Evolutionary conservation across 2,797 vertebrate species (phyloP).

Genomic region (Rhinella marina): DNA sequence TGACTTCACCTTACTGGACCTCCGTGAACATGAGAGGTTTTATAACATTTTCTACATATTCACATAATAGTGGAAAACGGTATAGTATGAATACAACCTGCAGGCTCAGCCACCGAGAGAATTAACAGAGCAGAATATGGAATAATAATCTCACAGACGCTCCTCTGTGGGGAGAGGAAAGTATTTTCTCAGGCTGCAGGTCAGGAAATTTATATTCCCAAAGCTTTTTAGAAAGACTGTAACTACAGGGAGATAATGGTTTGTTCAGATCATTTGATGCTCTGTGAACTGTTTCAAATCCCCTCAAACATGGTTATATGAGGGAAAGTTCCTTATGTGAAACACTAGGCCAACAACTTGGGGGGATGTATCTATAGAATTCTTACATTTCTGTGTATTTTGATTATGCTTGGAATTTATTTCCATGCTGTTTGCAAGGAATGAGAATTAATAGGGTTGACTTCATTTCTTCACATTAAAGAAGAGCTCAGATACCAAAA

Average conservation of each 20-base stretch:
- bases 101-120: neutral
- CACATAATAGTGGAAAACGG: neutral
- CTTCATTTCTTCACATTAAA: neutral
- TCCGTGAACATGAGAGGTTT: neutral
- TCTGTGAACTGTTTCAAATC: conserved; percentile 64
- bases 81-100: conserved; percentile 3
- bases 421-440: neutral
- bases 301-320: conserved; percentile 53
- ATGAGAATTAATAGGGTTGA: neutral
- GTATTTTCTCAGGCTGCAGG: conserved; percentile 63
- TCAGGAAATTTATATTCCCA: conserved; percentile 63
- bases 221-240: conserved; percentile 58
- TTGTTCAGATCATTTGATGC: conserved; percentile 64
- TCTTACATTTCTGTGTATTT: neutral
- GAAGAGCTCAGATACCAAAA: neutral
- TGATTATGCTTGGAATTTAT: neutral
- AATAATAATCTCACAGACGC: conserved; percentile 67
- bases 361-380: neutral
- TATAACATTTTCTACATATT: conserved; percentile 7
- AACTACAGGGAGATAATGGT: conserved; percentile 50
- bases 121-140: conserved; percentile 42
- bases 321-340: conserved; percentile 55
- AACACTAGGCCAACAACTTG: conserved; percentile 48
- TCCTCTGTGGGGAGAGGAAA: conserved; percentile 62
- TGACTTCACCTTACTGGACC: neutral